Base-by-base conservation (phyloP, 53 echinoderm and acorn worm species). In the Luidia sarsii region DNA sequence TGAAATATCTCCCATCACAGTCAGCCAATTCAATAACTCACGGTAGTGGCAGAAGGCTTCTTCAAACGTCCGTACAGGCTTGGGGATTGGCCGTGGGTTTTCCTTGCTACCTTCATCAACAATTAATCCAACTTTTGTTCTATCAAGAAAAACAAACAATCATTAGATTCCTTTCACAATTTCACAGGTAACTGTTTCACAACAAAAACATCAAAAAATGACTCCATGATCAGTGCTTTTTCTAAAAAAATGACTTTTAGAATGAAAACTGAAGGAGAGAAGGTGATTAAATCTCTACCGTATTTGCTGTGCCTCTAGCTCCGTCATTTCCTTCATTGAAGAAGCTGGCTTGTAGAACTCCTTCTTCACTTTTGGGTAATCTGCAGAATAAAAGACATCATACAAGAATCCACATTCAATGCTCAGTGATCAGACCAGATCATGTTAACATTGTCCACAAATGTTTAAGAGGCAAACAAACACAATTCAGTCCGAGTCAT, bases 11-110 rank as follows among this genome's bases (percentile, higher is more conserved):
- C 18, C 53, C 50, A 72, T 57, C 38, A 35, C 10, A 16, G 10
- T 28, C n/a, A n/a, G n/a, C n/a, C n/a, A n/a, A n/a, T n/a, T n/a
- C n/a, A n/a, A n/a, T n/a, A n/a, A 94, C 92, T 90, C 60, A 95
- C 92, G 90, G 30, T 92, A 95, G 25, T 92, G 57, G 5, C 71
- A 33, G 67, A 95, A 95, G 6, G 90, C 95, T 73, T 95, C 90
- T 28, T 95, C 92, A 83, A 95, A 95, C 4, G 92, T 95, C 50
- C 71, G 30, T 31, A 95, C 85, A 3, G 95, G 95, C 22, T 90
- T 90, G 20, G 92, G 92, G 4, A 68, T 61, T 0, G 36, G 41
- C 28, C 95, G 84, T 14, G 75, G 79, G 13, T 57, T 45, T 7
- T 82, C 86, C 36, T 95, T 80, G 20, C 65, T 69, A 29, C 92